These are phyloP conservation scores for Odontocolon sp. DNA, from an alignment of 2,888 invertebrate genomes.

Conservation along the genomic window DNA sequence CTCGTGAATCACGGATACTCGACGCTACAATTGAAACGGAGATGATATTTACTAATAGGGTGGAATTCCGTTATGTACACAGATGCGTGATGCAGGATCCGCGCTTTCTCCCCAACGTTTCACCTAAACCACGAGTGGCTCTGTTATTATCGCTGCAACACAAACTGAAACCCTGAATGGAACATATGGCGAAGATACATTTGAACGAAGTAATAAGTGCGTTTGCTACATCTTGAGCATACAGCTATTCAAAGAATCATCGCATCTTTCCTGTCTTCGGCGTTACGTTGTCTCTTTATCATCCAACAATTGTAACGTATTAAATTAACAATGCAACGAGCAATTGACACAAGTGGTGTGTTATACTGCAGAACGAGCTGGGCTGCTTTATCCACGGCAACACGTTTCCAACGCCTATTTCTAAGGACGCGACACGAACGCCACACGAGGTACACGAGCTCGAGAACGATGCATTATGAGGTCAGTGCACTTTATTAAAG, in stretches of 20 bases:
- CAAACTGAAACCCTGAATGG: conserved; percentile 45
- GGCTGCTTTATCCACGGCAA: conserved; percentile 33
- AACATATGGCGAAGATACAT: conserved; percentile 49
- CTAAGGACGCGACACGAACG: conserved; percentile 27
- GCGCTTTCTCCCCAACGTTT: conserved; percentile 16
- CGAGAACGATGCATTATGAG: conserved; percentile 49
- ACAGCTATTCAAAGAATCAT: conserved; percentile 25
- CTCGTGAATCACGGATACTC: background rate
- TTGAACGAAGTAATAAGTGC: conserved; percentile 52
- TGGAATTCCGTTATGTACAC: background rate
- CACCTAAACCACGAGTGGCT: conserved; percentile 44
- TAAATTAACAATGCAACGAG: conserved; percentile 44
- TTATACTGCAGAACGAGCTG: conserved; percentile 13
- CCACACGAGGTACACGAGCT: conserved; percentile 1
- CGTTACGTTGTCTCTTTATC: conserved; percentile 25
- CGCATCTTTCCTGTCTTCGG: conserved; percentile 12
- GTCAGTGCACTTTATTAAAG: conserved; percentile 46
- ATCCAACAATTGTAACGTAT: conserved; percentile 47
- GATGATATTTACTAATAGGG: background rate
- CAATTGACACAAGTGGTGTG: conserved; percentile 56
- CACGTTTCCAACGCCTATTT: conserved; percentile 36
- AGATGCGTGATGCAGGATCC: background rate
- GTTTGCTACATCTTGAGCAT: conserved; percentile 43
- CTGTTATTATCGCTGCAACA: conserved; percentile 21
- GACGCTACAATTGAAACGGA: background rate